Evolutionary conservation across 2,888 invertebrate species (phyloP).

Genomic region (Tetropium fuscum): DNA sequence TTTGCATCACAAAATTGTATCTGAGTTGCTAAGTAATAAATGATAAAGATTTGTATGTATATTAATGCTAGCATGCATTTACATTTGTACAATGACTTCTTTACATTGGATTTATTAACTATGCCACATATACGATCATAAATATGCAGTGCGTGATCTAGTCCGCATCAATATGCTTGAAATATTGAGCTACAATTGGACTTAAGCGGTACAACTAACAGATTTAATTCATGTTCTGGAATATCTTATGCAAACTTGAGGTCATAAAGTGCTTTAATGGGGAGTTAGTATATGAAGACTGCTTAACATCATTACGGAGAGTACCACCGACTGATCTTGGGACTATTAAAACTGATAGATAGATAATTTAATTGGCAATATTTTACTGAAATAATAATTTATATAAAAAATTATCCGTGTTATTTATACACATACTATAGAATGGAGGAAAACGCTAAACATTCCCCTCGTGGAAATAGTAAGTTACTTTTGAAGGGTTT

Average conservation of each 20-base stretch:
- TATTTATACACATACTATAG: no score
- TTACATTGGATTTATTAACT: slow-evolving; percentile 53
- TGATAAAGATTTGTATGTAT: slow-evolving; percentile 54
- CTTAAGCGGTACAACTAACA: slow-evolving; percentile 38
- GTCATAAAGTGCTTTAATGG: slow-evolving; percentile 25
- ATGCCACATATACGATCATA: slow-evolving; percentile 37
- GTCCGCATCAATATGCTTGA: slow-evolving; percentile 39
- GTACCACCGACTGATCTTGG: neutral
- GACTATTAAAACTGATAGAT: neutral
- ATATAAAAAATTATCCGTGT: no score
- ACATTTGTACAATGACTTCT: slow-evolving; percentile 55
- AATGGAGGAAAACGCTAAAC: no score
- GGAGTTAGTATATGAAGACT: slow-evolving; percentile 20
- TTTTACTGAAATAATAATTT: no score
- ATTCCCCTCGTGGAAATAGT: no score
- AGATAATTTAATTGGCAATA: no score
- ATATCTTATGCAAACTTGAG: slow-evolving; percentile 17
- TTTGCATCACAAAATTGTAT: slow-evolving; percentile 56
- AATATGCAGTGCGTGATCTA: slow-evolving; percentile 39
- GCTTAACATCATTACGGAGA: slow-evolving; percentile 23
- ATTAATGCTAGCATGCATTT: slow-evolving; percentile 51
- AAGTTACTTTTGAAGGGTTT: no score
- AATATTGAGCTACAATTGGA: slow-evolving; percentile 40
- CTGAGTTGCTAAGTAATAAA: slow-evolving; percentile 52
- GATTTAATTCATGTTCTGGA: slow-evolving; percentile 31